Conservation (phyloP, 2,113 vertebrate genomes). For the Coryphaenoides rupestris region DNA sequence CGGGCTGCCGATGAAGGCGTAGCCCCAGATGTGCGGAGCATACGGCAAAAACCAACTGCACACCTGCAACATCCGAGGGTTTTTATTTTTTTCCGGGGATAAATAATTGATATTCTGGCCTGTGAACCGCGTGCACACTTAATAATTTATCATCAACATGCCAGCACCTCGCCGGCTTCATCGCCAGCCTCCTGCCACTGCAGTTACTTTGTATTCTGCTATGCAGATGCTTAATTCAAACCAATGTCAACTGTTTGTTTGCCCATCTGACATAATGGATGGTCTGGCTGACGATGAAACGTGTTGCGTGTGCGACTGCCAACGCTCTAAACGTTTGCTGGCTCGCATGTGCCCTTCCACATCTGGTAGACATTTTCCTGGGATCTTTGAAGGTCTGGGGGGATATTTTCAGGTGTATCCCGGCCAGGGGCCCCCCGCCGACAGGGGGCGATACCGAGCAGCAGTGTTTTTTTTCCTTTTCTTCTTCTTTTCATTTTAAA, state of each 20-base stretch:
- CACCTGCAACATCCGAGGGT: constrained; percentile 48
- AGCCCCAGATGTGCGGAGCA: constrained; percentile 8
- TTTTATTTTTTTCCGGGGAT: constrained; percentile 58
- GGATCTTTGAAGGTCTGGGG: constrained; percentile 56
- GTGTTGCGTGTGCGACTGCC: constrained; percentile 61
- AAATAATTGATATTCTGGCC: constrained; percentile 62
- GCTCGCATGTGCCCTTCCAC: constrained; percentile 45
- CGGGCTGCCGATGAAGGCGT: too few relatives aligned
- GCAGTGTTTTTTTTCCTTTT: constrained; percentile 23
- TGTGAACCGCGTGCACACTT: constrained; percentile 53
- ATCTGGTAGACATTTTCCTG: constrained; percentile 56
- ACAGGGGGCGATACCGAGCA: constrained; percentile 39
- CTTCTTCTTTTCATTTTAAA: too few relatives aligned
- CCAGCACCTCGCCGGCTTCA: constrained; percentile 38
- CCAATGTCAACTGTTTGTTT: constrained; percentile 73
- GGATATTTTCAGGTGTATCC: constrained; percentile 60
- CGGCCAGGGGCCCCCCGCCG: constrained; percentile 46
- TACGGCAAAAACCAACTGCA: constrained; percentile 29
- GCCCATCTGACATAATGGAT: constrained; percentile 68
- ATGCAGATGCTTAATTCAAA: constrained; percentile 68
- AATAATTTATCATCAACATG: constrained; percentile 61
- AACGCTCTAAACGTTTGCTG: constrained; percentile 63
- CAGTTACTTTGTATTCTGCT: constrained; percentile 51
- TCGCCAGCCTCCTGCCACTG: constrained; percentile 29
- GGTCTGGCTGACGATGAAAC: constrained; percentile 66